A percentile compares a stretch with the other conserved stretches of the same genome.
phyloP scores from a whole-genome alignment of 2,797 vertebrate genomes.

The Eospalax fontanierii region DNA sequence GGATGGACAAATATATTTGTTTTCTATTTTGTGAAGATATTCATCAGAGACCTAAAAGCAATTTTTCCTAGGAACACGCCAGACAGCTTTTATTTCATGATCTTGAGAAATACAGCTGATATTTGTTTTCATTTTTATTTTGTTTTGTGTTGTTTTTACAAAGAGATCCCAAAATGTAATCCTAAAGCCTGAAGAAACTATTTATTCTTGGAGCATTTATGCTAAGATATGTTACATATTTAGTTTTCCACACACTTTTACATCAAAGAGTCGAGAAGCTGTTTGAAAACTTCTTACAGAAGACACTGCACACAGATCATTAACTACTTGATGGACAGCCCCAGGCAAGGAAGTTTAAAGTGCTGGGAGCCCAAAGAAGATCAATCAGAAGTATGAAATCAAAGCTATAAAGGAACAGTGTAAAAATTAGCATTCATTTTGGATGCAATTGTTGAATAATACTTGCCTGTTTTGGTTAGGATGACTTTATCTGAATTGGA shows the following conservation, averaged over 20 bases:
- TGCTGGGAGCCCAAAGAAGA: constrained; percentile 49
- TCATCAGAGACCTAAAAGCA: constrained; percentile 59
- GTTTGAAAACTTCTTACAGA: constrained; percentile 76
- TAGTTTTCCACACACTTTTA: constrained; percentile 66
- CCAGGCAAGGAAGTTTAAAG: constrained; percentile 63
- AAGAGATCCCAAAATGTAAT: constrained; percentile 40
- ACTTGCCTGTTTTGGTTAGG: constrained; percentile 43
- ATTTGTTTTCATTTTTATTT: background rate
- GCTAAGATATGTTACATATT: constrained; percentile 60
- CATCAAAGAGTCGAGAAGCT: constrained; percentile 68
- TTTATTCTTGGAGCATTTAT: constrained; percentile 64
- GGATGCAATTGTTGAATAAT: constrained; percentile 56
- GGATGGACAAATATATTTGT: constrained; percentile 30
- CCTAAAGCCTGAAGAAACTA: constrained; percentile 64
- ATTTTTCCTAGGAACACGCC: constrained; percentile 6
- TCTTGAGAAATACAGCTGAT: background rate
- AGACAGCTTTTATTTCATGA: constrained; percentile 49
- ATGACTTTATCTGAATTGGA: constrained; percentile 52
- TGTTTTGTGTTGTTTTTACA: background rate
- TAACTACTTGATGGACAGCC: constrained; percentile 55
- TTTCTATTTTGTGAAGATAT: constrained; percentile 54
- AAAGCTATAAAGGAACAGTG: constrained; percentile 53
- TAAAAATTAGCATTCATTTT: constrained; percentile 63
- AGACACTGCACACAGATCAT: constrained; percentile 56
- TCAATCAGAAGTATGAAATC: constrained; percentile 70